Conservation (phyloP, 2,113 vertebrate genomes). For the Chaenogobius annularis region DNA sequence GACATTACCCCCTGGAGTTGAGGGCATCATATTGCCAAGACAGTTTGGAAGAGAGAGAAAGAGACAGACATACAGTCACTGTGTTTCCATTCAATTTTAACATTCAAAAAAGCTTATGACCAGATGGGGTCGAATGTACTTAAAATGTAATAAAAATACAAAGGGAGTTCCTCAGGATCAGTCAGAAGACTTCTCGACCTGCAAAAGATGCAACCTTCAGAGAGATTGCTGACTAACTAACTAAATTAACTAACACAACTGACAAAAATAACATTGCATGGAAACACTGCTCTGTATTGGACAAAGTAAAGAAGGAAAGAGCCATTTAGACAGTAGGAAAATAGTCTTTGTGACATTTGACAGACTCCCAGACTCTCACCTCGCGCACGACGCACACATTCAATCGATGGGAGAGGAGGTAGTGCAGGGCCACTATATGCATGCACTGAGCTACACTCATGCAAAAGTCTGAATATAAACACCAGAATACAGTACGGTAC, state of each 20-base stretch:
- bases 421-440: constrained; percentile 68
- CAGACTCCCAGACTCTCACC: constrained; percentile 24
- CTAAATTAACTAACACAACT: not conserved
- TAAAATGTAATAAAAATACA: not conserved
- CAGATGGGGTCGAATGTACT: not conserved
- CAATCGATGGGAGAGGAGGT: constrained; percentile 51
- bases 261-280: constrained; percentile 22
- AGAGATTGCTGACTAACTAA: not conserved
- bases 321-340: constrained; percentile 22
- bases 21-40: constrained; percentile 34
- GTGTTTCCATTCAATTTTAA: constrained; percentile 41
- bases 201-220: not conserved
- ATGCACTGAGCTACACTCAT: constrained; percentile 76
- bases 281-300: constrained; percentile 39
- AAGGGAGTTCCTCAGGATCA: constrained; percentile 2
- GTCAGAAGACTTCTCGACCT: not conserved
- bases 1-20: constrained; percentile 33
- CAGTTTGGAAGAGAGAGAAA: constrained; percentile 12
- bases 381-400: constrained; percentile 13
- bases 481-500: constrained; percentile 63
- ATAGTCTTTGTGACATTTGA: constrained; percentile 10
- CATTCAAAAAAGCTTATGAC: not conserved
- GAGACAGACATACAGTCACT: constrained; percentile 12
- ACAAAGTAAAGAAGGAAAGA: constrained; percentile 19
- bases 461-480: constrained; percentile 68